Conservation (phyloP, 2,888 invertebrate species). For the Phengaris alcon region DNA sequence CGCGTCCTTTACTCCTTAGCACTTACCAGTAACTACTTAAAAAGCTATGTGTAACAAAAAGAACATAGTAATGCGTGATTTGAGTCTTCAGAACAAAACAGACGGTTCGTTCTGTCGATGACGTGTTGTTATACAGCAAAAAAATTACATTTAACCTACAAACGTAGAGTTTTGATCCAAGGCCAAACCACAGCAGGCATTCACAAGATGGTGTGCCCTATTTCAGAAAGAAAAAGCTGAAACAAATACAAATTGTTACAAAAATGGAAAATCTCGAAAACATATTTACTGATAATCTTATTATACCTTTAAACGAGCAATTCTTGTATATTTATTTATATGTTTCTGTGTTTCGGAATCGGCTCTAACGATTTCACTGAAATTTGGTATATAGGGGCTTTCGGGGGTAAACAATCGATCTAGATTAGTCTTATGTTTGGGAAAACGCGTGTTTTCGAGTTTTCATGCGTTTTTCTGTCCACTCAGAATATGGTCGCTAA, state of each 20-base stretch:
- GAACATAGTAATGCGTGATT: not conserved
- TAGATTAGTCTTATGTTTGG: too few relatives aligned
- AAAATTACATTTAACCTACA: constrained; percentile 10
- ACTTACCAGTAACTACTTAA: not conserved
- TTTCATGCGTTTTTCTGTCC: too few relatives aligned
- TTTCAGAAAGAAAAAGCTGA: not conserved
- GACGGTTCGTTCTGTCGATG: not conserved
- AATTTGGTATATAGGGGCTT: too few relatives aligned
- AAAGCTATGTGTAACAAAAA: not conserved
- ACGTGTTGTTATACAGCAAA: constrained; percentile 12
- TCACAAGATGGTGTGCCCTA: not conserved
- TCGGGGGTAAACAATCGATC: too few relatives aligned
- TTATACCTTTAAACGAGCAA: too few relatives aligned
- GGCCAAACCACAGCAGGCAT: constrained; percentile 10
- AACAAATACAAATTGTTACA: not conserved
- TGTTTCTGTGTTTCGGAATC: too few relatives aligned
- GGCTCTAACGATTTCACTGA: too few relatives aligned
- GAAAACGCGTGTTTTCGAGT: too few relatives aligned
- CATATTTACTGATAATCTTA: not conserved
- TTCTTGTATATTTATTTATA: too few relatives aligned
- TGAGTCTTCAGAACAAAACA: not conserved
- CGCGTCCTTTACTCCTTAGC: not conserved
- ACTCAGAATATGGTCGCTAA: too few relatives aligned
- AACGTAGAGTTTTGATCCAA: constrained; percentile 16
- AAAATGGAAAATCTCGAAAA: not conserved